phyloP scores from a whole-genome alignment of 2,888 invertebrate species.

The Lepas anatifera region DNA sequence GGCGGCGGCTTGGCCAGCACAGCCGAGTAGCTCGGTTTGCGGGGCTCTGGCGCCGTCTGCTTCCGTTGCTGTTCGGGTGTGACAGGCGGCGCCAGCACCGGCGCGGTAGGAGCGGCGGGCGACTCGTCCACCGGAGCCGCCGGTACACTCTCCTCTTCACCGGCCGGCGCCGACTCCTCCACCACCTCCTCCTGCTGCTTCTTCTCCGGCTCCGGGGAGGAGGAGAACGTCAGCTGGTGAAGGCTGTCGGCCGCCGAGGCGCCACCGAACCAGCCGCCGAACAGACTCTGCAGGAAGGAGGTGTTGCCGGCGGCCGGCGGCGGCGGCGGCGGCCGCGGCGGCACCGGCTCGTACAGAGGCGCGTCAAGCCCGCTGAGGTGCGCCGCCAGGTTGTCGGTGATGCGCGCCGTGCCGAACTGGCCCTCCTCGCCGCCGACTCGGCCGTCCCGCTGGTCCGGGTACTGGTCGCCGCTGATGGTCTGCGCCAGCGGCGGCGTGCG shows the following conservation, averaged over 20 bases:
- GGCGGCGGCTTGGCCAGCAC: slow-evolving; percentile 8
- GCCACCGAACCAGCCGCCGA: background rate
- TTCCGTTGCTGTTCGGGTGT: background rate
- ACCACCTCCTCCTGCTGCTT: background rate
- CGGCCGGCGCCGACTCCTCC: background rate
- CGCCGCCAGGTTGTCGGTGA: slow-evolving; percentile 9
- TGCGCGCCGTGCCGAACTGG: background rate
- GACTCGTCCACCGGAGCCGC: background rate
- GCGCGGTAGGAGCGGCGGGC: background rate
- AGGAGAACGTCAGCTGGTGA: background rate
- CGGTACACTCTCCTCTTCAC: background rate
- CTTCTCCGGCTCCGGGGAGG: background rate
- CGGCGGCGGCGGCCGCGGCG: slow-evolving; percentile 1
- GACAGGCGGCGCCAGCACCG: background rate
- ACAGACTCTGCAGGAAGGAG: background rate
- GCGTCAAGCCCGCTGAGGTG: background rate
- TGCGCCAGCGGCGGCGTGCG: background rate
- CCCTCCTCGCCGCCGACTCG: no score
- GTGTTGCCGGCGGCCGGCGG: background rate
- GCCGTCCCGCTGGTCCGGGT: background rate
- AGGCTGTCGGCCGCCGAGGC: background rate
- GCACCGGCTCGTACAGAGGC: background rate
- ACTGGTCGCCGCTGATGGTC: background rate
- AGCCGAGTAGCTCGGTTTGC: background rate
- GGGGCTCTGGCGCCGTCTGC: background rate